These are phyloP conservation scores for Procapra przewalskii DNA, from an alignment of 2,113 vertebrate species.

Conservation along the genomic window DNA sequence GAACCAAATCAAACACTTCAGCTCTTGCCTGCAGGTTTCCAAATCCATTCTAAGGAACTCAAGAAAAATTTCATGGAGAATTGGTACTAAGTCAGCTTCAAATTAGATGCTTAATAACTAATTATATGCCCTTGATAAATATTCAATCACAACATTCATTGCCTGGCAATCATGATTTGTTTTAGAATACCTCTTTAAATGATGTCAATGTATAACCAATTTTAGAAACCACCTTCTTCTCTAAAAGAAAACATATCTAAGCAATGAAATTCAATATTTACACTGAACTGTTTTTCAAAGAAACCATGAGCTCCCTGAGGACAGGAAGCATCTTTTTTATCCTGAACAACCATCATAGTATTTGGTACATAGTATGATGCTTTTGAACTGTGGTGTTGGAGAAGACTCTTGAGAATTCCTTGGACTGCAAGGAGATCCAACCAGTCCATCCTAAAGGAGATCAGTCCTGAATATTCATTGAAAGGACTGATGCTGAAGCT, in stretches of 20 bases:
- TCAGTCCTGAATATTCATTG: background rate
- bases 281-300: slow-evolving; percentile 13
- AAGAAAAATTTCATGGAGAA: background rate
- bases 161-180: background rate
- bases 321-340: background rate
- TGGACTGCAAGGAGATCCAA: background rate
- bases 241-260: slow-evolving; percentile 27
- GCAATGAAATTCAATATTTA: slow-evolving; percentile 23
- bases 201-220: background rate
- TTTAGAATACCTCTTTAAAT: slow-evolving; percentile 27
- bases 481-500: background rate
- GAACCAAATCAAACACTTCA: background rate
- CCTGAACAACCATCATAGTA: background rate
- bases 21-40: background rate
- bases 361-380: background rate
- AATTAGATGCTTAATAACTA: slow-evolving; percentile 36
- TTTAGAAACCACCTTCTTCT: slow-evolving; percentile 28
- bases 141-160: background rate
- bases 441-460: background rate
- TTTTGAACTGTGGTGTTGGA: background rate
- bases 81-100: slow-evolving; percentile 25
- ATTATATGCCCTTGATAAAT: slow-evolving; percentile 32
- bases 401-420: background rate
- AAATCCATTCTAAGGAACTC: background rate
- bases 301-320: background rate